These are phyloP conservation scores for Hylaeus volcanicus DNA, from an alignment of 1,140 invertebrate genomes.

Conservation along the genomic window DNA sequence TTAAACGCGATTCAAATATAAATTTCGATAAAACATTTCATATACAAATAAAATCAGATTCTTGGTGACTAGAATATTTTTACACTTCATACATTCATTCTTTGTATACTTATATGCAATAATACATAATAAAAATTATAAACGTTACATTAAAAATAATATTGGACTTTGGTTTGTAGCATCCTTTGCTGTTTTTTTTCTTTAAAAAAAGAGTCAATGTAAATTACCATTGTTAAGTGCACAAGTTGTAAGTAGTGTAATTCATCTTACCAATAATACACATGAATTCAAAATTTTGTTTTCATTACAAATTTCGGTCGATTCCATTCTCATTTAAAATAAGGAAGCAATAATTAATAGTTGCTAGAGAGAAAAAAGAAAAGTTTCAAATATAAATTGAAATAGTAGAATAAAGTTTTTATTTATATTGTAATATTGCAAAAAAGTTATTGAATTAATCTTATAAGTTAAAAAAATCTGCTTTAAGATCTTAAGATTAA, in stretches of 20 bases:
- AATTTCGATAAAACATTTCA: conserved; percentile 51
- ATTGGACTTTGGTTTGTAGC: conserved; percentile 76
- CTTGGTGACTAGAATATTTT: conserved; percentile 77
- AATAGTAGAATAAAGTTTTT: conserved; percentile 41
- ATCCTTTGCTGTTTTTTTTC: conserved; percentile 61
- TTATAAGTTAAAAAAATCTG: conserved; percentile 23
- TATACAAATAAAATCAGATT: conserved; percentile 70
- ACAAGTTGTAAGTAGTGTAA: conserved; percentile 66
- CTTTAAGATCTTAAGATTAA: conserved; percentile 1
- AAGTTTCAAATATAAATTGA: conserved; percentile 18
- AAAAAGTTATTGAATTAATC: conserved; percentile 12
- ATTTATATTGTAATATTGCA: conserved; percentile 48
- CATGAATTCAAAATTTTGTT: conserved; percentile 30
- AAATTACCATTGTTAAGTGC: conserved; percentile 58
- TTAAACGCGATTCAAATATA: conserved; percentile 36
- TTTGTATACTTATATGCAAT: conserved; percentile 69
- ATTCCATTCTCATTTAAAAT: neutral
- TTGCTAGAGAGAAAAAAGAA: conserved; percentile 13
- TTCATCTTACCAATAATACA: conserved; percentile 56
- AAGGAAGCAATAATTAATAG: neutral
- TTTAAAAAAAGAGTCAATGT: conserved; percentile 37
- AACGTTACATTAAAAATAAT: conserved; percentile 67
- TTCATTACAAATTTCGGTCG: conserved; percentile 15
- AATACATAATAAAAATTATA: conserved; percentile 65
- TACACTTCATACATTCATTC: conserved; percentile 74